phyloP scores from a whole-genome alignment of 1,140 invertebrate genomes.

The Microvelia longipes region DNA sequence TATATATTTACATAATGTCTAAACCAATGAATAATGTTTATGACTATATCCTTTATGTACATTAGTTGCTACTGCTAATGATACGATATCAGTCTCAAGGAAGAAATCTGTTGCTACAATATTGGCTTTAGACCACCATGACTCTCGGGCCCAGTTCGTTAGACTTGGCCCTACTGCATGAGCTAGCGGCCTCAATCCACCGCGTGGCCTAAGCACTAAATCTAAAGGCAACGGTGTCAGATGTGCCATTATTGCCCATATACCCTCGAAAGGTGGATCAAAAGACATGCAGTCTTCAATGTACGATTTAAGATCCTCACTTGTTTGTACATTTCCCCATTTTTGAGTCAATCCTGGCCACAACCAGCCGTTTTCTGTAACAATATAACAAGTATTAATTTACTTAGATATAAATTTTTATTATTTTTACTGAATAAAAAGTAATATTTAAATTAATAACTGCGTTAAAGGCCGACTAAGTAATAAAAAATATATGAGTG shows the following conservation, averaged over 20 bases:
- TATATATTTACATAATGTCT: too few species aligned
- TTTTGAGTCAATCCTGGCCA: conserved; percentile 54
- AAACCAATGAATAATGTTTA: conserved; percentile 8
- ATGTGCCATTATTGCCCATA: conserved; percentile 67
- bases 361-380: conserved; percentile 46
- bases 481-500: too few species aligned
- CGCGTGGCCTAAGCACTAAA: conserved; percentile 40
- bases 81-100: conserved; percentile 55
- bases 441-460: too few species aligned
- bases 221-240: conserved; percentile 54
- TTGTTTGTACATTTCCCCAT: conserved; percentile 45
- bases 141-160: conserved; percentile 39
- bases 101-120: conserved; percentile 65
- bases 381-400: conserved; percentile 4
- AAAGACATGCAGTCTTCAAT: conserved; percentile 35
- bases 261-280: conserved; percentile 26
- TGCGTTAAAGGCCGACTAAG: too few species aligned
- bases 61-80: conserved; percentile 34
- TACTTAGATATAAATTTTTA: neutral
- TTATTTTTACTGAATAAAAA: neutral
- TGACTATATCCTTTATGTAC: conserved; percentile 12
- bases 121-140: conserved; percentile 50
- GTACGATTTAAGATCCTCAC: conserved; percentile 36
- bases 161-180: conserved; percentile 49
- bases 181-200: conserved; percentile 50